Base-by-base conservation (phyloP, 2,113 vertebrate genomes). In the Pollachius pollachius region DNA sequence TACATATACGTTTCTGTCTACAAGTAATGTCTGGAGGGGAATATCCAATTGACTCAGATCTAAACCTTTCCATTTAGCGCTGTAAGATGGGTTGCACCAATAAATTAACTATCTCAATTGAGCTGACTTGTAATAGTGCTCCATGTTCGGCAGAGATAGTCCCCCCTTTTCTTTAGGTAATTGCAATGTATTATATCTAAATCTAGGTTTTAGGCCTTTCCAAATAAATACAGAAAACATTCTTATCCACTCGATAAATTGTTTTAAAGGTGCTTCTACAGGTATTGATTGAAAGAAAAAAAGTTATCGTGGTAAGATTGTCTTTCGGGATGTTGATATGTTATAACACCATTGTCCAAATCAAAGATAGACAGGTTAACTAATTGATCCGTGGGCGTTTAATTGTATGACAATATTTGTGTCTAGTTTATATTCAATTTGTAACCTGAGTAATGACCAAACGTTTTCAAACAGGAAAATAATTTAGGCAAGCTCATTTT, bases 181-280 rank as follows among this genome's bases (percentile, higher is more conserved):
- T 15, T 71, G 62, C 17, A 71, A 8, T 13, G n/a, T 72, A 5
- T 21, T 57, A 37, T 27, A 69, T 37, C 27, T 58, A 58, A 71
- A 7, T 34, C 27, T 23, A 56, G 69, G 27, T 18, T 4, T 71
- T 27, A 12, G 64, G 17, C 34, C 56, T 1, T 64, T 8, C 69
- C 52, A 71, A 0, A 72, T 27, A 60, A 60, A 65, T n/a, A 13
- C 41, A 25, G 52, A 71, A 7, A 71, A 41, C 30, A 67, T 52
- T 3, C 12, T 60, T 8, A 61, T 41, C 64, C 56, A 66, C 18
- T 66, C 64, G 0, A 2, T 65, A 8, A 72, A 66, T 23, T 65
- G 25, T 18, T 65, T 60, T 27, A 17, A 21, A 16, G 57, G 15
- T 5, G 23, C 15, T 4, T 19, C 27, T 7, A 62, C 60, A 62